A percentile compares a stretch with the other conserved stretches of the same genome.
Conservation (phyloP, 2,797 vertebrate species). For the Sparus aurata region DNA sequence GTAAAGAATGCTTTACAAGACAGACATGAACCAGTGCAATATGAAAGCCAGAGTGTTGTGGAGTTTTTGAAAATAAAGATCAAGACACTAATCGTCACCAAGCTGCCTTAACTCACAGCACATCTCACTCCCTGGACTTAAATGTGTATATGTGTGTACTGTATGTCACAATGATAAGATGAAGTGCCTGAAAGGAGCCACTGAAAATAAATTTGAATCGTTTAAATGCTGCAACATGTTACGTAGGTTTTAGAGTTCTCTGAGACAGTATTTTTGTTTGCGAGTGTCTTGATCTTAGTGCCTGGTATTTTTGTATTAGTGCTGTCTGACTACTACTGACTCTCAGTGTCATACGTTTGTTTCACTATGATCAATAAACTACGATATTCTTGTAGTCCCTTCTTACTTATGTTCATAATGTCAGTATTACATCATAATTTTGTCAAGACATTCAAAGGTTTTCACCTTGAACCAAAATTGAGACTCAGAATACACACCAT, state of each 20-base stretch:
- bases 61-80: constrained; percentile 19
- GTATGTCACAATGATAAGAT: constrained; percentile 44
- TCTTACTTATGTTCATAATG: not conserved
- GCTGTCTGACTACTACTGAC: constrained; percentile 36
- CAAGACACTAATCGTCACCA: constrained; percentile 31
- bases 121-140: constrained; percentile 34
- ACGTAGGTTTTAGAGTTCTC: not conserved
- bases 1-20: constrained; percentile 24
- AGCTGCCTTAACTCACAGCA: constrained; percentile 62
- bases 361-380: constrained; percentile 68
- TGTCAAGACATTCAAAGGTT: not conserved
- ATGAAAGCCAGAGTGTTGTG: constrained; percentile 32
- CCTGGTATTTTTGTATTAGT: constrained; percentile 47
- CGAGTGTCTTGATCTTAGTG: constrained; percentile 22
- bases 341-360: constrained; percentile 43
- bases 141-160: not conserved
- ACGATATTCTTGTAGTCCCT: constrained; percentile 57
- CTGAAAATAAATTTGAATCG: constrained; percentile 12
- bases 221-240: constrained; percentile 24
- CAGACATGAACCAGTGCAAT: constrained; percentile 41
- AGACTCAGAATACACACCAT: too few relatives aligned
- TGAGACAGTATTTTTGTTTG: constrained; percentile 41
- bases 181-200: constrained; percentile 69
- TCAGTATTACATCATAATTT: not conserved
- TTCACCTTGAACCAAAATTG: not conserved